Conservation (phyloP, 2,113 vertebrate species). For the Elanoides forficatus region DNA sequence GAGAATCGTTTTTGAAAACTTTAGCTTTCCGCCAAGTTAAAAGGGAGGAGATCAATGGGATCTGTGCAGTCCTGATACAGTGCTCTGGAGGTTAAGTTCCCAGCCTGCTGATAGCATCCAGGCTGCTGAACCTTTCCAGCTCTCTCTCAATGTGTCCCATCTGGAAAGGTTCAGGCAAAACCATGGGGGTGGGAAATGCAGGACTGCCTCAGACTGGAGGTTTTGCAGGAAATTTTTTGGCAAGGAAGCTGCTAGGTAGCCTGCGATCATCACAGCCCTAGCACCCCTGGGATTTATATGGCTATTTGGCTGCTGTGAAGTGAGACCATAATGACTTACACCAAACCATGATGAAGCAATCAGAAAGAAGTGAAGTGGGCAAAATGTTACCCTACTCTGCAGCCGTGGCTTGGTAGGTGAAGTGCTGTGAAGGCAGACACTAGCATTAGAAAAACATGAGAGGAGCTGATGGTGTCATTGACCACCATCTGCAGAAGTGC, state of each 20-base stretch:
- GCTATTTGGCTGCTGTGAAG: background rate
- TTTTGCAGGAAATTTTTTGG: background rate
- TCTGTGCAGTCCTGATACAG: background rate
- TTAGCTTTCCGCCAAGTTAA: background rate
- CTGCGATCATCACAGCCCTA: background rate
- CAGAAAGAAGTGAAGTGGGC: background rate
- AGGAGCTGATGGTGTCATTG: background rate
- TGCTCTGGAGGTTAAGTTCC: background rate
- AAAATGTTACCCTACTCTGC: background rate
- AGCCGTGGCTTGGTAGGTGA: background rate
- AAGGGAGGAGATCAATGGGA: constrained; percentile 22
- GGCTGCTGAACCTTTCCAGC: background rate
- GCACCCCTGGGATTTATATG: background rate
- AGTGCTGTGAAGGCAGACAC: background rate
- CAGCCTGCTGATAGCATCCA: background rate
- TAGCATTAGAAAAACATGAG: background rate
- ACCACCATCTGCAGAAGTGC: background rate
- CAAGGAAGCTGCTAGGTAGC: background rate
- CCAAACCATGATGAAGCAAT: background rate
- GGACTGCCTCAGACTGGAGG: background rate
- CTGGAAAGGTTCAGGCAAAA: background rate
- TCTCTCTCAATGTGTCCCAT: background rate
- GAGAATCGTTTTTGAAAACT: background rate
- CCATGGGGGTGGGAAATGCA: background rate
- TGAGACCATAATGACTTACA: background rate